Evolutionary conservation across 2,888 invertebrate species (phyloP), one percentile per base, ranked within the genome.

Genomic region (Pammene fasciana): DNA sequence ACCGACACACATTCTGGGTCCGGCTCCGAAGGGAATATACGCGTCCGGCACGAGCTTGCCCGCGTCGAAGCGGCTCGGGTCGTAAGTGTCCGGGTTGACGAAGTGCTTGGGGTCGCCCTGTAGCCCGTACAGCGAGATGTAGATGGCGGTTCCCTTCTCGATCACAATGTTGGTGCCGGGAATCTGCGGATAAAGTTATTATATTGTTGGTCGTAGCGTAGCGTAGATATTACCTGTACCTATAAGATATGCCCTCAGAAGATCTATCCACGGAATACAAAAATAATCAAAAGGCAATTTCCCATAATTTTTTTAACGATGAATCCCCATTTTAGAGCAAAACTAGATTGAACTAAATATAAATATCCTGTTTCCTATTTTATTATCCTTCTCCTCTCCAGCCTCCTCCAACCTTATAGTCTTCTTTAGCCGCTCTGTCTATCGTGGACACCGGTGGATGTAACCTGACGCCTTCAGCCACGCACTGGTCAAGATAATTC

Each of bases 401-500:
- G 8, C 45, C 38, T 48, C 68, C n/a, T n/a, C n/a, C n/a, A n/a
- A 75, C 76, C 59, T 73, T 72, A 14, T 75, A 76, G 67, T 76
- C 73, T 16, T 73, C 48, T n/a, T 13, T 70, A 8, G 70, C 59
- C 46, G 8, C 11, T 6, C 78, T 70, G 56, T 78, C 78, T 5
- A 77, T 68, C 0, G 75, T 74, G 6, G 77, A 75, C 10, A 77
- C 74, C 1, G 77, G 71, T 0, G 79, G 79, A 59, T 79, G 74
- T 38, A 78, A 8, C 14, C 79, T 66, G 6, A 77, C 38, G 0
- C 75, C 75, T 68, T 80, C 80, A 14, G 73, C 71, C 9, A 79
- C 67, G 46, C 77, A 76, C 68, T 77, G 77, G 36, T 78, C 78
- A 64, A 79, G 57, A 36, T 75, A 80, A 54, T 75, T 75, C 78